A percentile compares a stretch with the other conserved stretches of the same genome.
Conservation (phyloP, 2,113 vertebrate genomes). For the Lophochroa leadbeateri region DNA sequence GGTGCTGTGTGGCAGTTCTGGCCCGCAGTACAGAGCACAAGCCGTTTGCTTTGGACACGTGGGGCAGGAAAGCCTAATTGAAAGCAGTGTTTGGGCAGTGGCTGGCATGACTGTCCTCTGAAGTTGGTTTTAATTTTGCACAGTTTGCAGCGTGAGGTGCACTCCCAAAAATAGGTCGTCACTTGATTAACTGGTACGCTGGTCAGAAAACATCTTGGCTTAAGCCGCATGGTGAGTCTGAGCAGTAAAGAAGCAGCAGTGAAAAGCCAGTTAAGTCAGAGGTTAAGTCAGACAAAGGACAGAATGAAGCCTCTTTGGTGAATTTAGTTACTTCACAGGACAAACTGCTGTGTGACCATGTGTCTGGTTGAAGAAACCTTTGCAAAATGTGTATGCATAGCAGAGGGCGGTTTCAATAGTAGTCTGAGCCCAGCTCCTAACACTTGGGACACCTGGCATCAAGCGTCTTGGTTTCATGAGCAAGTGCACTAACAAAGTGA, state of each 20-base stretch:
- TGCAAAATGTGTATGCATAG: background rate
- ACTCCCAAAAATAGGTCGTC: background rate
- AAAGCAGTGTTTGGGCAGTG: accelerated
- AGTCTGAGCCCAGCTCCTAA: background rate
- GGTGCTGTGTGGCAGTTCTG: background rate
- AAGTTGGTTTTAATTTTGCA: background rate
- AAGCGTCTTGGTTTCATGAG: background rate
- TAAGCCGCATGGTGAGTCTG: background rate
- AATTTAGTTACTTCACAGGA: background rate
- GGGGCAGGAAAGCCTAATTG: background rate
- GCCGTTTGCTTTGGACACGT: background rate
- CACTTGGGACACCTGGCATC: background rate
- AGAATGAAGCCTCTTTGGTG: background rate
- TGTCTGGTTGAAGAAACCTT: background rate
- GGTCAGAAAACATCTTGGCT: background rate
- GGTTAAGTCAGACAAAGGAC: background rate
- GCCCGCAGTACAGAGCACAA: accelerated
- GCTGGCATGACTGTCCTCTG: accelerated
- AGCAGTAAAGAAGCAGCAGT: background rate
- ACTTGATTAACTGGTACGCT: background rate
- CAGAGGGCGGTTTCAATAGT: background rate
- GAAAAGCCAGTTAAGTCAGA: background rate
- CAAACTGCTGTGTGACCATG: background rate
- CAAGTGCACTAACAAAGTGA: background rate
- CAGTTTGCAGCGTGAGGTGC: background rate